Conservation (phyloP, 2,888 invertebrate genomes). For the Cephus spinipes region DNA sequence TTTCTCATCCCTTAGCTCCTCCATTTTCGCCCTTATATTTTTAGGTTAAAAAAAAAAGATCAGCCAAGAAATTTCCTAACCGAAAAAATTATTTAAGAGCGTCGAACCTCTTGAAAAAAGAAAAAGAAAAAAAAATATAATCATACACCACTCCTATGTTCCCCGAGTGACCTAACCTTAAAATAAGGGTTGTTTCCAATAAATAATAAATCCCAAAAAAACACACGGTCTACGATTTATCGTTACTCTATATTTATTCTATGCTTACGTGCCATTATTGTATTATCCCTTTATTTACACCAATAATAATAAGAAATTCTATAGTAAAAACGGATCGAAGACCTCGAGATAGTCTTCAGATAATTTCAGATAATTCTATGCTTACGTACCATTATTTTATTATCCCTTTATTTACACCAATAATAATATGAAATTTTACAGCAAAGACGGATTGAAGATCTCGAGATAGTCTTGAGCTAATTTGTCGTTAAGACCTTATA, state of each 20-base stretch:
- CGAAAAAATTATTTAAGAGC: background rate
- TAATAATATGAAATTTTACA: background rate
- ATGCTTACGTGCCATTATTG: background rate
- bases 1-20: constrained; percentile 2
- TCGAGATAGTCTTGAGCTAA: too few relatives aligned
- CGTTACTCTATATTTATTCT: background rate
- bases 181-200: background rate
- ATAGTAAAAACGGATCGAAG: too few relatives aligned
- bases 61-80: background rate
- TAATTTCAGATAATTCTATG: too few relatives aligned
- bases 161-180: background rate
- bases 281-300: background rate
- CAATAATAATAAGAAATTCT: background rate
- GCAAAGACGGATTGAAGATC: too few relatives aligned
- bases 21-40: background rate
- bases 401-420: background rate
- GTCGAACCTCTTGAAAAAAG: background rate
- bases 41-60: background rate
- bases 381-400: background rate
- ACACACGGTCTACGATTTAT: background rate
- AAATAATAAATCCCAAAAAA: background rate
- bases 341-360: too few relatives aligned
- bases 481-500: constrained; percentile 52
- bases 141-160: background rate
- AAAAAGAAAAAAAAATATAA: background rate